These are phyloP conservation scores for Palloptera scutellata DNA, from an alignment of 2,888 invertebrate species.

Conservation along the genomic window DNA sequence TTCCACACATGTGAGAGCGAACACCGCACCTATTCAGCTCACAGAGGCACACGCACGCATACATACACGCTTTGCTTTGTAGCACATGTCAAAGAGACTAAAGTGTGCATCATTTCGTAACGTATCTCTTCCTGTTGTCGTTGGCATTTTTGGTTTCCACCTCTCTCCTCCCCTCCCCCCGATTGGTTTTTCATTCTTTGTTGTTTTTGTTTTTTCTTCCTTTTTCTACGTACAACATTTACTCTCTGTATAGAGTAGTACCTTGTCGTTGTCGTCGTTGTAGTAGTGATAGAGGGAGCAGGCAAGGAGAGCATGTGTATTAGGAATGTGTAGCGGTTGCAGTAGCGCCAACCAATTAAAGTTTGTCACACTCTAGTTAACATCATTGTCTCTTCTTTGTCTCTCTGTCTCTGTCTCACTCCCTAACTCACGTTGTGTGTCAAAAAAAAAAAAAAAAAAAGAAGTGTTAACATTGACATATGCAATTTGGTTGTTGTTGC, in stretches of 20 bases:
- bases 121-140: constrained; percentile 4
- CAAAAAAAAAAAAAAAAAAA: background rate
- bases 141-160: constrained; percentile 16
- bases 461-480: background rate
- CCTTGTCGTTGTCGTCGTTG: too few species aligned
- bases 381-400: constrained; percentile 48
- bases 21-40: constrained; percentile 2
- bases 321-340: constrained; percentile 3
- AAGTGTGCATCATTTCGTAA: too few species aligned
- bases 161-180: too few species aligned
- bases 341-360: constrained; percentile 47
- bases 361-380: constrained; percentile 56
- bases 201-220: too few species aligned
- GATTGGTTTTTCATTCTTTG: too few species aligned
- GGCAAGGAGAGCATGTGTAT: too few species aligned
- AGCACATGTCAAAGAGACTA: background rate
- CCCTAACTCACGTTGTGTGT: too few species aligned
- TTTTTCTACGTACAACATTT: too few species aligned
- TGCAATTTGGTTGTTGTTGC: too few species aligned
- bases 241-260: too few species aligned
- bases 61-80: background rate
- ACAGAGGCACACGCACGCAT: background rate
- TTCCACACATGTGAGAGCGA: background rate
- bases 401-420: too few species aligned
- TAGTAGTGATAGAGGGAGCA: too few species aligned